Evolutionary conservation across 2,888 invertebrate genomes (phyloP).

Genomic region (Cheilosia pagana): DNA sequence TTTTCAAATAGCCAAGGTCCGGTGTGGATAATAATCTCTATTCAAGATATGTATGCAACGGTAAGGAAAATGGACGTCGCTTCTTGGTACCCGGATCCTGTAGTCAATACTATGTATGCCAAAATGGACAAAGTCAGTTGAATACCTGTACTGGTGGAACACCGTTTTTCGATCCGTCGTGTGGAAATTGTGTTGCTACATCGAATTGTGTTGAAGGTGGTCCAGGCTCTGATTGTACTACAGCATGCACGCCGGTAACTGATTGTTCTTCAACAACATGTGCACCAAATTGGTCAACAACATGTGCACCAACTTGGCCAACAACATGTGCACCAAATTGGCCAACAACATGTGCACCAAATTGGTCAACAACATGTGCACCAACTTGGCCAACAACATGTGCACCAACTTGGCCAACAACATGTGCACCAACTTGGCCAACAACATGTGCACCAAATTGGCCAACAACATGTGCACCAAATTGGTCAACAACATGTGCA

Average conservation of each 20-base stretch:
- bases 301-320: too few relatives aligned
- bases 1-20: constrained; percentile 29
- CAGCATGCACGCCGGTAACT: too few relatives aligned
- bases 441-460: too few relatives aligned
- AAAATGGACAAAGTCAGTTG: constrained; percentile 76
- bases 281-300: too few relatives aligned
- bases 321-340: too few relatives aligned
- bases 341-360: too few relatives aligned
- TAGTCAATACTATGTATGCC: constrained; percentile 80
- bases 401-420: too few relatives aligned
- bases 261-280: too few relatives aligned
- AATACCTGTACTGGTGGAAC: constrained; percentile 76
- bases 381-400: not conserved
- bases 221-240: not conserved
- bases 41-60: constrained; percentile 78
- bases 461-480: too few relatives aligned
- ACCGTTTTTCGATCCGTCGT: constrained; percentile 77
- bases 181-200: constrained; percentile 78
- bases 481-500: too few relatives aligned
- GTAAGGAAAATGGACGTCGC: constrained; percentile 78
- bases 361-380: too few relatives aligned
- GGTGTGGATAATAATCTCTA: constrained; percentile 78
- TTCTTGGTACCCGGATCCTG: constrained; percentile 81
- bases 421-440: too few relatives aligned
- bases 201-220: constrained; percentile 78